Percentiles rank a stretch among this genome's conserved stretches.
phyloP scores from a whole-genome alignment of 1,140 invertebrate genomes.

The Drosophila sproati region DNA sequence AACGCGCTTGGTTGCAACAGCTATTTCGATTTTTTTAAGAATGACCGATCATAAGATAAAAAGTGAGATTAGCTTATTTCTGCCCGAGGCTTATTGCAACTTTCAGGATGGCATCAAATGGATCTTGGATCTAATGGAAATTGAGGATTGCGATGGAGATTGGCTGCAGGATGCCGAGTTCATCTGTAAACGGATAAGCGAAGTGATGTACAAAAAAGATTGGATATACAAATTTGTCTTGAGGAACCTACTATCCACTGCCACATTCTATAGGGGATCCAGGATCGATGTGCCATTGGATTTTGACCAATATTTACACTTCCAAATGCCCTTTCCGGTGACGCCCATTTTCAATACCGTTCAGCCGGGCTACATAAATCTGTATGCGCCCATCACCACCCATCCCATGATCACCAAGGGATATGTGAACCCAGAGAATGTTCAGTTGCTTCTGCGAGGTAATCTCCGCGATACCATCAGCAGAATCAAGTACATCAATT shows the following conservation, averaged over 20 bases:
- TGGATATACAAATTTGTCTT: conserved; percentile 51
- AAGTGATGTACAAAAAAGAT: conserved; percentile 59
- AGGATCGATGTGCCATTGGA: conserved; percentile 57
- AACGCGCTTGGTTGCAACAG: conserved; percentile 2
- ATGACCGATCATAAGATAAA: conserved; percentile 38
- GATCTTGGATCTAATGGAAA: conserved; percentile 51
- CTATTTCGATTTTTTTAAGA: not conserved
- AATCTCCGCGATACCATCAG: conserved; percentile 50
- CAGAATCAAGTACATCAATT: conserved; percentile 24
- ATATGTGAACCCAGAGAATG: conserved; percentile 53
- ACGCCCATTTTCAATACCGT: conserved; percentile 55
- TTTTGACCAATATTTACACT: conserved; percentile 62
- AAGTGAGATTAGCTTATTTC: conserved; percentile 2
- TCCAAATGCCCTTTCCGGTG: conserved; percentile 52
- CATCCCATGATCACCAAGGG: conserved; percentile 55
- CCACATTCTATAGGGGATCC: conserved; percentile 58
- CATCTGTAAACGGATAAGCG: conserved; percentile 39
- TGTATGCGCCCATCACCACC: conserved; percentile 30
- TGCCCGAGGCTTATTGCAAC: conserved; percentile 42
- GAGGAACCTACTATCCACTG: conserved; percentile 45
- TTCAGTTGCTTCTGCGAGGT: conserved; percentile 52
- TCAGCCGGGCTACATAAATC: conserved; percentile 57
- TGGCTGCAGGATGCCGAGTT: conserved; percentile 55
- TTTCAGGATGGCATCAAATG: conserved; percentile 60
- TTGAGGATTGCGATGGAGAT: conserved; percentile 41